These are phyloP conservation scores for Fragum whitleyi DNA, from an alignment of 2,888 invertebrate species.

Conservation along the genomic window DNA sequence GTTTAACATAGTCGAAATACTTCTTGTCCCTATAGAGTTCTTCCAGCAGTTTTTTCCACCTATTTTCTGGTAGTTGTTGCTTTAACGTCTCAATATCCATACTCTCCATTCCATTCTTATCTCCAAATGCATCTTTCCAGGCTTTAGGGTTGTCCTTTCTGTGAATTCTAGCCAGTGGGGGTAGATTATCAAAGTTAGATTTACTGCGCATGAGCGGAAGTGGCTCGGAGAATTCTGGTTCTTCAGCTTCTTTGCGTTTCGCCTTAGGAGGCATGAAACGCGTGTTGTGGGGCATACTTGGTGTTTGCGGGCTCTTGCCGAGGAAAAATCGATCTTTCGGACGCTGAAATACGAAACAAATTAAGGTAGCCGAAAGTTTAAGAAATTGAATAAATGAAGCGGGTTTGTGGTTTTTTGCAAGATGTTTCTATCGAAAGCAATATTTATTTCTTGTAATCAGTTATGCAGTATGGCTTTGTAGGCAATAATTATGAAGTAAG, in stretches of 20 bases:
- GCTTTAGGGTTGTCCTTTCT: constrained; percentile 64
- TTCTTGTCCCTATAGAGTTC: constrained; percentile 76
- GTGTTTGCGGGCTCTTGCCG: constrained; percentile 48
- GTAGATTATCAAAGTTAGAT: constrained; percentile 57
- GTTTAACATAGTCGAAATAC: constrained; percentile 75
- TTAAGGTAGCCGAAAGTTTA: too few species aligned
- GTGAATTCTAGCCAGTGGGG: constrained; percentile 69
- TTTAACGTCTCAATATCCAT: constrained; percentile 61
- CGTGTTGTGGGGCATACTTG: constrained; percentile 61
- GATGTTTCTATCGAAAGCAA: too few species aligned
- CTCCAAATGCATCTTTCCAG: constrained; percentile 64
- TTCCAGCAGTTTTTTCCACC: constrained; percentile 70
- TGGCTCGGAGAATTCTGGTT: constrained; percentile 53
- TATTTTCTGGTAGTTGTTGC: constrained; percentile 63
- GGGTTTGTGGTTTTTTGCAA: too few species aligned
- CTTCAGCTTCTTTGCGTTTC: constrained; percentile 40
- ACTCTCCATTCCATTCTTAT: constrained; percentile 55
- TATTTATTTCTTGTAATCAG: too few species aligned
- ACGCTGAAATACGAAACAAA: constrained; percentile 50
- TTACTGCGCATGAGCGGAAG: constrained; percentile 56
- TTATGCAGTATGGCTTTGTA: too few species aligned
- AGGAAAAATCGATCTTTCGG: constrained; percentile 60
- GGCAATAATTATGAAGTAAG: too few species aligned
- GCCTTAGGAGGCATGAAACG: constrained; percentile 64
- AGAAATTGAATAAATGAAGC: background rate